Percentiles rank a stretch among this genome's conserved stretches.
phyloP scores from a whole-genome alignment of 2,888 invertebrate species.

The Tetramorium bicarinatum region DNA sequence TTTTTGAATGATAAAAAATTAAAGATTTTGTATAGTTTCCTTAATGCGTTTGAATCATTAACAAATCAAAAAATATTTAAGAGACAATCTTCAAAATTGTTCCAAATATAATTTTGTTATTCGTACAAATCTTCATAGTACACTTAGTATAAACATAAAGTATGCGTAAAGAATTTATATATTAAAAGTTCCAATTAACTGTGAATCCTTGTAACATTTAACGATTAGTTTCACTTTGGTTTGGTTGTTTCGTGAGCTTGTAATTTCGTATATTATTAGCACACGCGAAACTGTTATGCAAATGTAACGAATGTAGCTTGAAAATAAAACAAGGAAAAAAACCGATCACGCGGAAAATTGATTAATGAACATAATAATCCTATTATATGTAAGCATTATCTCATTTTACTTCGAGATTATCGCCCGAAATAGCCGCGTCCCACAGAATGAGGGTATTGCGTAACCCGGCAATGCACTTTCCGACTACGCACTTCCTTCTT shows the following conservation, averaged over 20 bases:
- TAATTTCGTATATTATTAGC: neutral
- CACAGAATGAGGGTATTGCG: neutral
- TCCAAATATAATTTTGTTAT: neutral
- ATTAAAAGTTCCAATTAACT: neutral
- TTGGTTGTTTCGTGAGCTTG: neutral
- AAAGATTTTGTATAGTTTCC: neutral
- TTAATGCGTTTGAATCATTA: neutral
- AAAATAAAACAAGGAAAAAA: neutral
- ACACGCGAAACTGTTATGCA: neutral
- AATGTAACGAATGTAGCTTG: neutral
- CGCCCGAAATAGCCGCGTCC: neutral
- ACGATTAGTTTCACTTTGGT: neutral
- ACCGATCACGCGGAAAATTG: neutral
- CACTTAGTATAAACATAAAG: neutral
- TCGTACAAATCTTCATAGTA: too few species aligned
- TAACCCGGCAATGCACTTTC: conserved; percentile 7
- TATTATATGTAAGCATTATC: neutral
- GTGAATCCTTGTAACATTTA: neutral
- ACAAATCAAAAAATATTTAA: neutral
- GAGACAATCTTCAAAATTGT: neutral
- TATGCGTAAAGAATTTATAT: neutral
- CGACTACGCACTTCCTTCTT: neutral
- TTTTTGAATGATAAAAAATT: neutral
- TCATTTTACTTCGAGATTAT: conserved; percentile 5
- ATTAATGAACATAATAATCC: neutral